Conservation (phyloP, 2,113 vertebrate species). For the Grantiella picta region DNA sequence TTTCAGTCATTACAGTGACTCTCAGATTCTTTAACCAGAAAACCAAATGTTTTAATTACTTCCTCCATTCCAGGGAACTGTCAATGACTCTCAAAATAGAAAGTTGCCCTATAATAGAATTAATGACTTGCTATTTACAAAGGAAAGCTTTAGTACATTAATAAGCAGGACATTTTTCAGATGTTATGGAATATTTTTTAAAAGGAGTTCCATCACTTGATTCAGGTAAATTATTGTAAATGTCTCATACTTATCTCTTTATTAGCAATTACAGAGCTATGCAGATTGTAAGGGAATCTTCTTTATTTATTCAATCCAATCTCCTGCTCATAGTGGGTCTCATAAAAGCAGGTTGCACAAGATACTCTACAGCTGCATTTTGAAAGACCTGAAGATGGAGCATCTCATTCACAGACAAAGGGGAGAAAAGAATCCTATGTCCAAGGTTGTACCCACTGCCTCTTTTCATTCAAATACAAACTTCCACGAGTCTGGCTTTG, state of each 20-base stretch:
- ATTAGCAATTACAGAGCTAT: neutral
- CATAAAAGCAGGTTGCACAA: neutral
- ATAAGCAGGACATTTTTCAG: neutral
- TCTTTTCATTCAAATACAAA: neutral
- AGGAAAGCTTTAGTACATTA: neutral
- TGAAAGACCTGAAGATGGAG: neutral
- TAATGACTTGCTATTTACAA: neutral
- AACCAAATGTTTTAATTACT: neutral
- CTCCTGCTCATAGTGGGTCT: neutral
- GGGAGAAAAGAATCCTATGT: neutral
- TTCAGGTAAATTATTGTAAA: neutral
- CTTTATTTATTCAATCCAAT: neutral
- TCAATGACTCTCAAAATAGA: neutral
- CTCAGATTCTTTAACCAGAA: neutral
- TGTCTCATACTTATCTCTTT: neutral
- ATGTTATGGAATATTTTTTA: neutral
- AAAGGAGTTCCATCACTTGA: neutral
- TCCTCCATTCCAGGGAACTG: neutral
- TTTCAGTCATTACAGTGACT: neutral
- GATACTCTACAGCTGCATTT: neutral
- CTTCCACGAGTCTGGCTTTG: neutral
- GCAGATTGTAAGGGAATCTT: neutral
- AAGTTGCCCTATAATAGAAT: neutral
- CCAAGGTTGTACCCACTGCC: neutral
- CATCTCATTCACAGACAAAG: neutral